Evolutionary conservation across 2,888 invertebrate genomes (phyloP).

Genomic region (Conchocele bisecta): DNA sequence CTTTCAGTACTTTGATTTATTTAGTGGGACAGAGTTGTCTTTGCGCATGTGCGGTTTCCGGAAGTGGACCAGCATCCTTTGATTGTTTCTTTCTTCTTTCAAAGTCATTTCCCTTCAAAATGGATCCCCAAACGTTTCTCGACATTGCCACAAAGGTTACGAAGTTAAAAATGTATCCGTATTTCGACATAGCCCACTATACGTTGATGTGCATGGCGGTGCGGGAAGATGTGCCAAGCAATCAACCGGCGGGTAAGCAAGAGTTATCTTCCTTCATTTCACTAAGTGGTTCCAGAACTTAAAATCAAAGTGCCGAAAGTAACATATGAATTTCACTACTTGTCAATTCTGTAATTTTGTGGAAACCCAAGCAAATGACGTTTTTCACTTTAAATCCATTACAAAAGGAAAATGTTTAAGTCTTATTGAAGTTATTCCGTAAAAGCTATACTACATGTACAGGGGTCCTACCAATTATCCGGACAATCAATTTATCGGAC

Average conservation of each 20-base stretch:
- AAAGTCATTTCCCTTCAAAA: constrained; percentile 50
- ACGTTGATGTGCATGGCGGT: constrained; percentile 96
- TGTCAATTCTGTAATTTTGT: too few relatives aligned
- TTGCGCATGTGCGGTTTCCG: constrained; percentile 34
- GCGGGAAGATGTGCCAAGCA: constrained; percentile 89
- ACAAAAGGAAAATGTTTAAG: too few relatives aligned
- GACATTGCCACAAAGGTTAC: constrained; percentile 99
- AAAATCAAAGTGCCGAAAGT: too few relatives aligned
- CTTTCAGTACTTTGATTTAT: too few relatives aligned
- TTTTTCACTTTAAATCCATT: too few relatives aligned
- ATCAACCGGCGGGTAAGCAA: constrained; percentile 51
- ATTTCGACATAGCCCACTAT: constrained; percentile 99
- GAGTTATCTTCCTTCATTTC: constrained; percentile 44
- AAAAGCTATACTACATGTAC: too few relatives aligned
- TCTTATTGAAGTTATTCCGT: too few relatives aligned
- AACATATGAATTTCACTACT: too few relatives aligned
- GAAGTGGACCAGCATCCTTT: constrained; percentile 35
- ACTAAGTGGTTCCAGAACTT: too few relatives aligned
- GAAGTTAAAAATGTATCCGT: constrained; percentile 99
- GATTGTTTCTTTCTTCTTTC: constrained; percentile 8
- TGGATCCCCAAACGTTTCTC: constrained; percentile 88
- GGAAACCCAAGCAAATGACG: too few relatives aligned
- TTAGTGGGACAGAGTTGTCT: not conserved
- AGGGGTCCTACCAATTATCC: too few relatives aligned
- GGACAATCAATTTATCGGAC: too few relatives aligned